These are phyloP conservation scores for Tupaia tana DNA, from an alignment of 2,113 vertebrate genomes.

Conservation along the genomic window DNA sequence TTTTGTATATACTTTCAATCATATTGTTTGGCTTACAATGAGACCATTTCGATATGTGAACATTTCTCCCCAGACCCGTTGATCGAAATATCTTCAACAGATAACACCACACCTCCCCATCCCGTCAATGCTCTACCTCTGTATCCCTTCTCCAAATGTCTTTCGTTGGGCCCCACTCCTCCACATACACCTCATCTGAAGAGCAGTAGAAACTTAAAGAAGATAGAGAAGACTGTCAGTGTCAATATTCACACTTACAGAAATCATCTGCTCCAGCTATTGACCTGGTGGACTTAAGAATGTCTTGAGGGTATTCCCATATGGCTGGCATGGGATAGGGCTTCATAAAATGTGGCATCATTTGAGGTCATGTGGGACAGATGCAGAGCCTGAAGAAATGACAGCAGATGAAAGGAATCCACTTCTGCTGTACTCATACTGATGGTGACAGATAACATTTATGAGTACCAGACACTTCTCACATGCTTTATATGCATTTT, in stretches of 20 bases:
- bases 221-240: background rate
- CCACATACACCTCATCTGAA: too few species aligned
- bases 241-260: background rate
- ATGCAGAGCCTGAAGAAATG: background rate
- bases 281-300: background rate
- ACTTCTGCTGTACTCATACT: background rate
- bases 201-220: background rate
- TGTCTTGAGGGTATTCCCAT: background rate
- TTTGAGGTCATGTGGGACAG: background rate
- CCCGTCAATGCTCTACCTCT: too few species aligned
- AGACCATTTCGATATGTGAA: too few species aligned
- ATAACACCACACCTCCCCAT: too few species aligned
- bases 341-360: background rate
- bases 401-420: background rate
- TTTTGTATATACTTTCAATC: too few species aligned
- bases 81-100: too few species aligned
- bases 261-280: background rate
- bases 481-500: background rate
- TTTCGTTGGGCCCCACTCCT: too few species aligned
- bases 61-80: too few species aligned
- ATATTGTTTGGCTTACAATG: too few species aligned
- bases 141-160: too few species aligned
- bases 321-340: background rate
- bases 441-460: background rate
- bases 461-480: fast-evolving